Evolutionary conservation across 2,797 vertebrate species (phyloP).

Genomic region (Pipistrellus pipistrellus): DNA sequence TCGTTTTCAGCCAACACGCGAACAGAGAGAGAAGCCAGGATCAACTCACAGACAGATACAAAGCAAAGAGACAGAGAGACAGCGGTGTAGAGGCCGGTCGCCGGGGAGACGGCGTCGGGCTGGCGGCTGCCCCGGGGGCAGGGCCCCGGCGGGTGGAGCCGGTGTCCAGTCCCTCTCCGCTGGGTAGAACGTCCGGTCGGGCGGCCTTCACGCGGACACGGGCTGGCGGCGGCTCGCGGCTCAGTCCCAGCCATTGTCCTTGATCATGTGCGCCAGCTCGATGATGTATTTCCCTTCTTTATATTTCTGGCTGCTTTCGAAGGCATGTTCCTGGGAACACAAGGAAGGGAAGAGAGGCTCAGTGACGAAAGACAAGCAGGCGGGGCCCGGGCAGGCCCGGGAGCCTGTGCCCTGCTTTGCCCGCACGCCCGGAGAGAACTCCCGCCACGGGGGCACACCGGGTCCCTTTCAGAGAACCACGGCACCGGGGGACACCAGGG

Average conservation of each 20-base stretch:
- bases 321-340: constrained; percentile 95
- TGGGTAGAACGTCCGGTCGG: constrained; percentile 88
- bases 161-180: constrained; percentile 91
- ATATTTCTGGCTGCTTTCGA: constrained; percentile 99
- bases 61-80: constrained; percentile 93
- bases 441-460: rapidly evolving
- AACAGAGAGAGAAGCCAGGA: constrained; percentile 89
- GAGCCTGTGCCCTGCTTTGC: neutral
- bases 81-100: constrained; percentile 90
- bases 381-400: neutral
- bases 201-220: constrained; percentile 87
- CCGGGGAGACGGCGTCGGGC: constrained; percentile 89
- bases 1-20: constrained; percentile 88
- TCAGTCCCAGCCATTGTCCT: constrained; percentile 99
- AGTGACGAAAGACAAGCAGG: neutral
- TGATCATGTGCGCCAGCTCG: constrained; percentile 99
- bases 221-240: constrained; percentile 70
- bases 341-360: constrained; percentile 15
- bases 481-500: neutral
- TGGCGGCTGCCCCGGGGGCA: constrained; percentile 88
- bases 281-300: constrained; percentile 99
- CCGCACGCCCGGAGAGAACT: neutral
- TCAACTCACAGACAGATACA: constrained; percentile 91
- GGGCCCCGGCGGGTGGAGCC: constrained; percentile 91
- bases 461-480: neutral